Conservation (phyloP, 2,888 invertebrate genomes). For the Apoda limacodes region DNA sequence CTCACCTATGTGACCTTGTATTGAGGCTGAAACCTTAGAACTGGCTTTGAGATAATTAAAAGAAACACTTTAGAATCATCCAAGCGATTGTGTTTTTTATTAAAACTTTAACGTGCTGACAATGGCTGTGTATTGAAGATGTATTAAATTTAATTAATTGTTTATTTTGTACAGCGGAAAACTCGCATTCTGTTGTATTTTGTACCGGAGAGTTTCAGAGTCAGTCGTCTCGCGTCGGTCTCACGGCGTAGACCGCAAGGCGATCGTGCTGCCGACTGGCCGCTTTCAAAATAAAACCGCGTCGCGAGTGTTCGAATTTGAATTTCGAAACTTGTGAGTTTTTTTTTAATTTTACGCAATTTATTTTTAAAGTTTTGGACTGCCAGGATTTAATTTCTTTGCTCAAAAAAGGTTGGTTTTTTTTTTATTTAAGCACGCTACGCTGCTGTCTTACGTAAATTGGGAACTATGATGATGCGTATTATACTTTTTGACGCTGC, state of each 20-base stretch:
- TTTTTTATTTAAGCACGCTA: too few species aligned
- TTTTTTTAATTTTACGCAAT: slow-evolving; percentile 30
- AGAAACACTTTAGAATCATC: too few species aligned
- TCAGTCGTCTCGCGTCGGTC: slow-evolving; percentile 45
- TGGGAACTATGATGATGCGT: too few species aligned
- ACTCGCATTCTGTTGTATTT: slow-evolving; percentile 14
- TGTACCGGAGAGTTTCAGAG: slow-evolving; percentile 9
- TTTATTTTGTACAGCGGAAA: slow-evolving; percentile 13
- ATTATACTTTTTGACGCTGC: too few species aligned
- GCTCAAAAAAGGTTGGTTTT: neutral
- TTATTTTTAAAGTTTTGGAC: too few species aligned
- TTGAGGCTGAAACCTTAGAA: too few species aligned
- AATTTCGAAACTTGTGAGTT: slow-evolving; percentile 32
- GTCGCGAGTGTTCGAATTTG: slow-evolving; percentile 46
- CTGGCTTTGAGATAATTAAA: too few species aligned
- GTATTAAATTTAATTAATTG: neutral
- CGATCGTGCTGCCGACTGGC: slow-evolving; percentile 15
- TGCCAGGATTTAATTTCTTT: neutral
- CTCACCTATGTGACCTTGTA: slow-evolving; percentile 4
- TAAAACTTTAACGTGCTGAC: too few species aligned
- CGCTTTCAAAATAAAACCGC: slow-evolving; percentile 6
- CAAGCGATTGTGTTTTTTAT: too few species aligned
- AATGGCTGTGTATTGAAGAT: too few species aligned
- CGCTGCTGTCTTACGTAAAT: too few species aligned
- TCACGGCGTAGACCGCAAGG: slow-evolving; percentile 38